Percentiles rank a stretch among this genome's conserved stretches.
These are phyloP conservation scores for Laodelphax striatellus DNA, from an alignment of 1,140 invertebrate species.

Conservation along the genomic window DNA sequence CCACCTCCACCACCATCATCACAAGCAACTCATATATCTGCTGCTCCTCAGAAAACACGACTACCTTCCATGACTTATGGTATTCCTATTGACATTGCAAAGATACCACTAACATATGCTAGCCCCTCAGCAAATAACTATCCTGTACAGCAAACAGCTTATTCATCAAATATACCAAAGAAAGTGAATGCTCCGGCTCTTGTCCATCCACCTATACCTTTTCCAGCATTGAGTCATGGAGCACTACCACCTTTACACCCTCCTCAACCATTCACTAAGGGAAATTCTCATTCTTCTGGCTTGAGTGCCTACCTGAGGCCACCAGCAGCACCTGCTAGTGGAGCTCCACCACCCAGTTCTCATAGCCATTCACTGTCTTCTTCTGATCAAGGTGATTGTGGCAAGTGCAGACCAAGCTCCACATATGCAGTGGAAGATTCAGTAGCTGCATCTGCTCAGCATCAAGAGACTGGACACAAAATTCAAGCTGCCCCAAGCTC, in stretches of 20 bases:
- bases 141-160: not conserved
- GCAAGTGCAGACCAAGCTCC: not conserved
- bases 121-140: not conserved
- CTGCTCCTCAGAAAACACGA: not conserved
- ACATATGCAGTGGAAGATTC: constrained; percentile 4
- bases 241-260: constrained; percentile 1
- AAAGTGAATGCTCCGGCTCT: not conserved
- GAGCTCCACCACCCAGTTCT: too few relatives aligned
- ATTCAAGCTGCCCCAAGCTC: not conserved
- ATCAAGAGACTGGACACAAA: not conserved
- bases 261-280: constrained; percentile 6
- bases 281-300: not conserved
- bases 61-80: not conserved
- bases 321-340: not conserved
- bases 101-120: not conserved
- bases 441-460: constrained; percentile 9
- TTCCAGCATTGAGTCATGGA: constrained; percentile 6
- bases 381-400: not conserved
- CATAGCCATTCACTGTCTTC: too few relatives aligned
- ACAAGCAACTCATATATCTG: not conserved
- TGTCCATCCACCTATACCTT: constrained; percentile 6
- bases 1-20: constrained; percentile 8
- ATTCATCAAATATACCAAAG: not conserved
- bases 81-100: not conserved
- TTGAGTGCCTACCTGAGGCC: not conserved